phyloP scores from a whole-genome alignment of 1,140 invertebrate genomes.

The Spodoptera frugiperda region DNA sequence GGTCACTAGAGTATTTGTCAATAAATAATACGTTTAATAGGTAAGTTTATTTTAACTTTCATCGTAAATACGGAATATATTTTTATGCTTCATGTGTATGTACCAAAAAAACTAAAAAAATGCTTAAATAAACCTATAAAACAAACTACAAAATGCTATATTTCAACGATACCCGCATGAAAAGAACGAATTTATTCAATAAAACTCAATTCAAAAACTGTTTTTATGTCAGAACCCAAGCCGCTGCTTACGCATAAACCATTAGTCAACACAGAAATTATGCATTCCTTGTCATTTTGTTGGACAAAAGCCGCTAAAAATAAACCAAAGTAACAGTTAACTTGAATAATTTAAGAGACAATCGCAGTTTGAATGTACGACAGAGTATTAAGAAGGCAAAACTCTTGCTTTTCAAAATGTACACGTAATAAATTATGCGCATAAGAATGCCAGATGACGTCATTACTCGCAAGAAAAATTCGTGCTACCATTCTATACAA shows the following conservation, averaged over 20 bases:
- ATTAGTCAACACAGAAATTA: background rate
- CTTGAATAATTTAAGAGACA: conserved; percentile 25
- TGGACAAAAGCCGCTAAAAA: conserved; percentile 17
- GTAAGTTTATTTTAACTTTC: too few relatives aligned
- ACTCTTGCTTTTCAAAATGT: conserved; percentile 36
- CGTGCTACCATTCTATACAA: too few relatives aligned
- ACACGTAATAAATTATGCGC: conserved; percentile 27
- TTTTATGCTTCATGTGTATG: too few relatives aligned
- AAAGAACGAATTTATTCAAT: background rate
- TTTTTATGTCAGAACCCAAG: background rate
- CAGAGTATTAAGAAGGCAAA: conserved; percentile 5
- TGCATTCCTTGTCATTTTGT: background rate
- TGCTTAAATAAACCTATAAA: too few relatives aligned
- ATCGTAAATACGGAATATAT: too few relatives aligned
- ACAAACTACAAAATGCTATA: too few relatives aligned
- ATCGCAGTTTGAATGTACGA: conserved; percentile 3
- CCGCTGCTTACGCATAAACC: background rate
- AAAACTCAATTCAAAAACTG: background rate
- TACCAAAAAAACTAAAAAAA: too few relatives aligned
- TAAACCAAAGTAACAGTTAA: conserved; percentile 11
- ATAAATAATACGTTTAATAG: too few relatives aligned
- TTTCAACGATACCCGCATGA: too few relatives aligned
- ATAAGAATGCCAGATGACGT: conserved; percentile 30
- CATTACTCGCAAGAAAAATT: too few relatives aligned
- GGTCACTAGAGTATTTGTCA: too few relatives aligned